These are phyloP conservation scores for Eumeta japonica DNA, from an alignment of 1,140 invertebrate genomes.

Conservation along the genomic window DNA sequence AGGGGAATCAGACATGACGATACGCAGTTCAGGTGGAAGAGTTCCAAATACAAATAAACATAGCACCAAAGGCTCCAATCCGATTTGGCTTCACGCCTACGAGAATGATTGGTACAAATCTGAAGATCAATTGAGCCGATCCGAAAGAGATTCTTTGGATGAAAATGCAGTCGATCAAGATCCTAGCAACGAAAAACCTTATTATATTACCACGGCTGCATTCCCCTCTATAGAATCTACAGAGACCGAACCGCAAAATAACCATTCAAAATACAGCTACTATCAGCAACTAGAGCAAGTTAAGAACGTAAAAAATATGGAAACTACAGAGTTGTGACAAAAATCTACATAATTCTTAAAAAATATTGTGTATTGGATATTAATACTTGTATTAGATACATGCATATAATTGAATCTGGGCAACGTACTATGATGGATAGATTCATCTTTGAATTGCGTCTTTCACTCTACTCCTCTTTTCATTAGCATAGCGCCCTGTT, in stretches of 20 bases:
- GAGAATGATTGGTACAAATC: conserved; percentile 94
- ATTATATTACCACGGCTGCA: conserved; percentile 54
- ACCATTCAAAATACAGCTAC: conserved; percentile 64
- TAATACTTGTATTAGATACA: too few relatives aligned
- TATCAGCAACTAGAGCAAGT: conserved; percentile 64
- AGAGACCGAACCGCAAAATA: conserved; percentile 49
- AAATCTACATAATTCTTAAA: too few relatives aligned
- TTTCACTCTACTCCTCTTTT: too few relatives aligned
- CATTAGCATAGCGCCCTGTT: too few relatives aligned
- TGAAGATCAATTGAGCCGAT: conserved; percentile 67
- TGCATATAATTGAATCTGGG: too few relatives aligned
- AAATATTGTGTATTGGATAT: too few relatives aligned
- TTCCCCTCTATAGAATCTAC: conserved; percentile 55
- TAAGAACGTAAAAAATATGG: conserved; percentile 74
- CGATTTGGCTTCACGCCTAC: conserved; percentile 92
- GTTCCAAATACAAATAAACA: conserved; percentile 95
- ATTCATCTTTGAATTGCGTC: too few relatives aligned
- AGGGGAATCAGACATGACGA: conserved; percentile 73
- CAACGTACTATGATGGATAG: too few relatives aligned
- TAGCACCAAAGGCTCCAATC: conserved; percentile 90
- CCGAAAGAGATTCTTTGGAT: conserved; percentile 82
- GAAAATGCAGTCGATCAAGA: conserved; percentile 78
- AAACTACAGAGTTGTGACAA: conserved; percentile 81
- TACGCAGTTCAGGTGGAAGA: conserved; percentile 66
- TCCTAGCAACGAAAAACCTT: conserved; percentile 57